A percentile compares a stretch with the other conserved stretches of the same genome.
These are phyloP conservation scores for Andrena haemorrhoa DNA, from an alignment of 2,888 invertebrate genomes.

Conservation along the genomic window DNA sequence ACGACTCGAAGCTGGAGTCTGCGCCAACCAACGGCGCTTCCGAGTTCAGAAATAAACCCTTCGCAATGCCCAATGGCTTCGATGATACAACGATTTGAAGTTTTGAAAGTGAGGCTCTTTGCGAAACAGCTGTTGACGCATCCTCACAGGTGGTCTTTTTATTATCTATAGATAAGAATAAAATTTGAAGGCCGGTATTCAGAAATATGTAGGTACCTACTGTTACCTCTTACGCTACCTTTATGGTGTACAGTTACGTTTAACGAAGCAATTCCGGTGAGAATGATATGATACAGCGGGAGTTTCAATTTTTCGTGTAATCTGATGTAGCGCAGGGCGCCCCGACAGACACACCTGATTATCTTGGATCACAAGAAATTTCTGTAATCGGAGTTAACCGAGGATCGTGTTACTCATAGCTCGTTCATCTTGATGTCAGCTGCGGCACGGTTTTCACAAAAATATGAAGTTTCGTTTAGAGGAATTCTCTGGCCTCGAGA, in stretches of 20 bases:
- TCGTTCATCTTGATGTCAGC: background rate
- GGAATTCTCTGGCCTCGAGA: slow-evolving; percentile 4
- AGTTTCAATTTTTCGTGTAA: background rate
- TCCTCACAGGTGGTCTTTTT: too few relatives aligned
- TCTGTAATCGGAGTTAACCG: background rate
- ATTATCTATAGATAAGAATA: too few relatives aligned
- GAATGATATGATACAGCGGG: background rate
- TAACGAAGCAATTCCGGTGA: background rate
- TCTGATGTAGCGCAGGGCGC: background rate
- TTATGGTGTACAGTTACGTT: background rate
- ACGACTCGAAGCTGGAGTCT: slow-evolving; percentile 30
- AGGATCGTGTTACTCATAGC: slow-evolving; percentile 16
- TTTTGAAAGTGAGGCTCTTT: background rate
- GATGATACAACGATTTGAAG: background rate
- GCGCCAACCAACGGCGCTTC: slow-evolving; percentile 8
- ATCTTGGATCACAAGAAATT: slow-evolving; percentile 14
- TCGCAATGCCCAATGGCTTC: background rate
- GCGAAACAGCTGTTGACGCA: too few relatives aligned
- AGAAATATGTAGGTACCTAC: too few relatives aligned
- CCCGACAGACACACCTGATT: background rate
- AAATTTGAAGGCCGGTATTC: too few relatives aligned
- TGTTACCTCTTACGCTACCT: background rate
- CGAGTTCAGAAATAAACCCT: slow-evolving; percentile 33
- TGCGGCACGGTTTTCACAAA: background rate
- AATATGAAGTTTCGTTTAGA: background rate